Percentiles rank a stretch among this genome's conserved stretches.
phyloP scores from a whole-genome alignment of 2,113 vertebrate species.

The Microtus pennsylvanicus region DNA sequence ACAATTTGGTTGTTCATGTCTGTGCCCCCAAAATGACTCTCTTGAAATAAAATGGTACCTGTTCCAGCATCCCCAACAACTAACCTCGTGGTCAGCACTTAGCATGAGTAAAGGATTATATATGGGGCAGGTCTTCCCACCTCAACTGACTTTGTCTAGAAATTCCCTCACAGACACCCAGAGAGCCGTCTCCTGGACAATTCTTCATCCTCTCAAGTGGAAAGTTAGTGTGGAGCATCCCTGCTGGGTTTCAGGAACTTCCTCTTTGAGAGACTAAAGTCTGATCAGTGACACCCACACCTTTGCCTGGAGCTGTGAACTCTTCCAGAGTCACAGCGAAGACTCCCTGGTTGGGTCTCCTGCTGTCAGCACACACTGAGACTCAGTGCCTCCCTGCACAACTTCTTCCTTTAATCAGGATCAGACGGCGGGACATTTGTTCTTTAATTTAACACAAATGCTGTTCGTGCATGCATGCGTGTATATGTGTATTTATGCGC shows the following conservation, averaged over 20 bases:
- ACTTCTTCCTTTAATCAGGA: not conserved
- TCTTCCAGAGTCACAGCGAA: not conserved
- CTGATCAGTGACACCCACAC: not conserved
- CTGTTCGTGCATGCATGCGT: too few relatives aligned
- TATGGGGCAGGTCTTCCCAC: not conserved
- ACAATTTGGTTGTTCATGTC: not conserved
- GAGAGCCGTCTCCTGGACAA: not conserved
- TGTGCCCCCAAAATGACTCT: not conserved
- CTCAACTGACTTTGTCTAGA: not conserved
- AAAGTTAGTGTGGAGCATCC: not conserved
- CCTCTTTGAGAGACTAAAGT: not conserved
- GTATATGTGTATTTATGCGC: too few relatives aligned
- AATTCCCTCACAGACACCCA: not conserved
- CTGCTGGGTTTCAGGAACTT: not conserved
- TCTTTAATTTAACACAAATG: not conserved
- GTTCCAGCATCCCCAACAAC: not conserved
- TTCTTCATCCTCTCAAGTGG: not conserved
- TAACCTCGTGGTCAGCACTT: not conserved
- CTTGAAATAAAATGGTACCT: not conserved
- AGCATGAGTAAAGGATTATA: not conserved
- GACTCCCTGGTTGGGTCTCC: not conserved
- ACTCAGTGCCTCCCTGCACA: not conserved
- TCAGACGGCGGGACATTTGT: accelerated
- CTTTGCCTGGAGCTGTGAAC: not conserved
- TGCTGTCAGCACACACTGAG: not conserved